Evolutionary conservation across 2,113 vertebrate species (phyloP).

Genomic region (Colistium nudipinnis): DNA sequence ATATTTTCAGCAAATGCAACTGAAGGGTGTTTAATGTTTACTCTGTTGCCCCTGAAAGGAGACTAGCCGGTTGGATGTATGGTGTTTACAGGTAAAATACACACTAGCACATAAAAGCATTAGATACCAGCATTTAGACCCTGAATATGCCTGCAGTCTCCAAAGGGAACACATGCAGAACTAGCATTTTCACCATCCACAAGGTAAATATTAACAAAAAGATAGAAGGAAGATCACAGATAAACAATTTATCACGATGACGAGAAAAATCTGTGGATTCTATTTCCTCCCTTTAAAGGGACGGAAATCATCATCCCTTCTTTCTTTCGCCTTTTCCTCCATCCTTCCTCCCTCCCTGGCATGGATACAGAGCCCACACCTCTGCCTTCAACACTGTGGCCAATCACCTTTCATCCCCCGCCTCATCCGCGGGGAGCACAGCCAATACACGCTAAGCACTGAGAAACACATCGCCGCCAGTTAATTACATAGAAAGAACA

Average conservation of each 20-base stretch:
- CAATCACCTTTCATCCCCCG: conserved; percentile 78
- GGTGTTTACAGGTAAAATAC: conserved; percentile 36
- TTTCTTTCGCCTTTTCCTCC: conserved; percentile 35
- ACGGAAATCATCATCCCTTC: too few relatives aligned
- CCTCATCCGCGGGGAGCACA: conserved; percentile 50
- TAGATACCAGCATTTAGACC: conserved; percentile 48
- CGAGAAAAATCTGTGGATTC: conserved; percentile 13
- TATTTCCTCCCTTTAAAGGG: neutral
- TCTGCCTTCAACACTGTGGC: conserved; percentile 71
- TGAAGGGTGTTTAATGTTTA: conserved; percentile 29
- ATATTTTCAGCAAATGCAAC: conserved; percentile 43
- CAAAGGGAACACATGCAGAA: conserved; percentile 18
- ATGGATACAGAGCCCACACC: conserved; percentile 81
- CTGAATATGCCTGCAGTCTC: conserved; percentile 38
- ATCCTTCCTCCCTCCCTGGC: conserved; percentile 62
- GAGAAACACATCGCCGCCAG: conserved; percentile 60
- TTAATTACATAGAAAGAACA: conserved; percentile 76
- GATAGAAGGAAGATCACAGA: neutral
- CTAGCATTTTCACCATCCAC: conserved; percentile 4
- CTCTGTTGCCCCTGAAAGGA: conserved; percentile 34
- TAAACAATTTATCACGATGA: neutral
- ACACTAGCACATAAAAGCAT: conserved; percentile 20
- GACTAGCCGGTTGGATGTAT: conserved; percentile 39
- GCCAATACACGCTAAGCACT: conserved; percentile 66
- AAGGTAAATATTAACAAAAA: conserved; percentile 14